These are phyloP conservation scores for Anthophora plumipes DNA, from an alignment of 2,888 invertebrate genomes.

Conservation along the genomic window DNA sequence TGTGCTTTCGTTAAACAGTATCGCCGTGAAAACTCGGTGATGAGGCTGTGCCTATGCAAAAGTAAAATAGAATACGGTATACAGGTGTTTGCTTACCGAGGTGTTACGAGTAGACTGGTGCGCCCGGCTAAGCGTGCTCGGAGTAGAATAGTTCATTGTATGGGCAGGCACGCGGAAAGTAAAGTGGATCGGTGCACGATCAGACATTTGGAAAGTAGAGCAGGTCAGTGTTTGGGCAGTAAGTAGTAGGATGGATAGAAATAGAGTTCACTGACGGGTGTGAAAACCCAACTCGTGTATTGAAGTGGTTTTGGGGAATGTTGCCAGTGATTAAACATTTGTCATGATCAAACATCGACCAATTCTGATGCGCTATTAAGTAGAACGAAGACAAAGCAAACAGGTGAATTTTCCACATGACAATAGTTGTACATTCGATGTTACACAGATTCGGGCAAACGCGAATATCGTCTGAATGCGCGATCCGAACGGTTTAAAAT, in stretches of 20 bases:
- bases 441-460: not conserved
- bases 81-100: no score
- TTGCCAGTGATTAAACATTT: slow-evolving; percentile 31
- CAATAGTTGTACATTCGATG: no score
- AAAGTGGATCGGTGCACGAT: slow-evolving; percentile 30
- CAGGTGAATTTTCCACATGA: not conserved
- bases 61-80: slow-evolving; percentile 27
- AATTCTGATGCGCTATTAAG: not conserved
- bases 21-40: no score
- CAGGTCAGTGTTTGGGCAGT: slow-evolving; percentile 43
- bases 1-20: no score
- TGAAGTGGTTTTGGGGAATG: slow-evolving; percentile 20
- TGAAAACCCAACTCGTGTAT: not conserved
- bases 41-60: not conserved
- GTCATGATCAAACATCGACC: slow-evolving; percentile 8
- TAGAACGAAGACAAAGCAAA: slow-evolving; percentile 2
- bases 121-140: not conserved
- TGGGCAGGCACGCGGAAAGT: slow-evolving; percentile 1
- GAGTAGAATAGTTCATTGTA: slow-evolving; percentile 19
- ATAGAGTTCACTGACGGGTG: not conserved
- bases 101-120: no score
- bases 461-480: not conserved
- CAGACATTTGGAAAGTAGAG: slow-evolving; percentile 40
- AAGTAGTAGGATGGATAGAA: slow-evolving; percentile 18
- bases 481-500: not conserved